Conservation (phyloP, 2,113 vertebrate species). For the Grus americana region DNA sequence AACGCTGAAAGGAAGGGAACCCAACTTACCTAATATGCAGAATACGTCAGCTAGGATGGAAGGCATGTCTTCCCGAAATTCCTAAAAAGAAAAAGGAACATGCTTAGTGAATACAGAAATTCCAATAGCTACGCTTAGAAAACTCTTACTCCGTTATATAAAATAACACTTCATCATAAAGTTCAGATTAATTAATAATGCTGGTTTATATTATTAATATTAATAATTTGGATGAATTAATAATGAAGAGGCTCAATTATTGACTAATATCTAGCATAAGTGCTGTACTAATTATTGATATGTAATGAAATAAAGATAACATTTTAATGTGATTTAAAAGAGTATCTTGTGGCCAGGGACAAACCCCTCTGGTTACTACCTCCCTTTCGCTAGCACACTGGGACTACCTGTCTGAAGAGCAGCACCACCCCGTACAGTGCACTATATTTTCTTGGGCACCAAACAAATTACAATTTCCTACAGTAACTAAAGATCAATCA, state of each 20-base stretch:
- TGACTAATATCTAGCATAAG: not conserved
- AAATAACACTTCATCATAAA: not conserved
- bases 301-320: accelerated
- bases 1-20: not conserved
- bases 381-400: not conserved
- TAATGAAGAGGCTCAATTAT: not conserved
- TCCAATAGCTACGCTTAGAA: not conserved
- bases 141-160: not conserved
- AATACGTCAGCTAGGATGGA: conserved; percentile 99
- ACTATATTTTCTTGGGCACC: not conserved
- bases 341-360: not conserved
- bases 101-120: not conserved
- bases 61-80: conserved; percentile 92
- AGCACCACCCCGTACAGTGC: not conserved
- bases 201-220: not conserved
- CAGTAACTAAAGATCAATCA: not conserved
- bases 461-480: not conserved
- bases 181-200: not conserved
- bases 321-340: not conserved
- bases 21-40: conserved; percentile 88
- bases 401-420: not conserved
- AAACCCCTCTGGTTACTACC: not conserved
- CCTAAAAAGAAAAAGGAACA: conserved; percentile 75
- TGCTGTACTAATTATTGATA: not conserved
- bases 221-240: not conserved